Base-by-base conservation (phyloP, 2,888 invertebrate species). In the Sussaba pulchella region DNA sequence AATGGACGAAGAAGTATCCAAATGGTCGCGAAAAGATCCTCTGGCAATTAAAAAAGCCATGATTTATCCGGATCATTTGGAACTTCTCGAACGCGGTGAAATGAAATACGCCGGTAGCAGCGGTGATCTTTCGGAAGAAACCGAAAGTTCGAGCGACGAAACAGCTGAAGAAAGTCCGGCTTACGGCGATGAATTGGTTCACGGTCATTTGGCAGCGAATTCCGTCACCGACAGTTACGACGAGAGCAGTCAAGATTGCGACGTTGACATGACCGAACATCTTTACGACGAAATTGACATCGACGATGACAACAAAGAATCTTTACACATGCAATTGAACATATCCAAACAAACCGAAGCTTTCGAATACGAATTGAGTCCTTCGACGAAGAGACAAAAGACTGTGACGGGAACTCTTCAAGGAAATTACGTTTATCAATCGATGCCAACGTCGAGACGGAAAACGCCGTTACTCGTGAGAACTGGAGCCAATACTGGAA, bases 1-100 rank as follows among this genome's bases (percentile, higher is more conserved):
- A 93, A 98, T 99, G 98, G 98, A 99, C 88, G 98, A 99, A 91
- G 99, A 99, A 93, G 98, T 99, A 66, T 97, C 97, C 87, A 99
- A 99, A 90, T 99, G 99, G 98, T 97, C 98, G 21, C 95, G 98
- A 84, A 99, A 99, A 92, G 99, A 99, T 93, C 98, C 98, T 0
- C 94, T 95, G 83, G 98, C 98, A 8, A 98, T 99, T 75, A 96
- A 96, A 86, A 96, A 96, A 88, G 98, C 98, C 2, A 98, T 99
- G 98, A 96, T 98, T 45, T 96, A 96, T 93, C 99, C 99, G 93
- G 96, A 98, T 85, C 95, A 96, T 88, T 92, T 98, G 86, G 97
- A 98, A 89, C 94, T 96, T 0, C 90, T 98, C 47, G 98, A 98
- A 91, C 94, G 96, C 1, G 98, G 98, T 1, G 98, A 98, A 92